phyloP scores from a whole-genome alignment of 2,797 vertebrate species.

The Sandelia bainsii region DNA sequence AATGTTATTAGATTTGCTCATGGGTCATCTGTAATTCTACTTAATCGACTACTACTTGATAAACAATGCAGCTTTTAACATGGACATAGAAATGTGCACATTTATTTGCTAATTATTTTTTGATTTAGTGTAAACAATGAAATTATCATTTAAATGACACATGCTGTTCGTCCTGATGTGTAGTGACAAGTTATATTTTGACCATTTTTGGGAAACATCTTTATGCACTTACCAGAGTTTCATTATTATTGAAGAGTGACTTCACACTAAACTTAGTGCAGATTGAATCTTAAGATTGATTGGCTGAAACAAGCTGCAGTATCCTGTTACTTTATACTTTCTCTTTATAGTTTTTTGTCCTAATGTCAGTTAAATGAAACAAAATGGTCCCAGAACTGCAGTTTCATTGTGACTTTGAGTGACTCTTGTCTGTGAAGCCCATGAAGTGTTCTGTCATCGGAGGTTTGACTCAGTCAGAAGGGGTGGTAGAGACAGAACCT shows the following conservation, averaged over 20 bases:
- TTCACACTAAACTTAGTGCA: background rate
- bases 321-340: background rate
- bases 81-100: too few species aligned
- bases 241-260: background rate
- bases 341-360: background rate
- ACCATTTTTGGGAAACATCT: too few species aligned
- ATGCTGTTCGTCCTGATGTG: too few species aligned
- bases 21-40: background rate
- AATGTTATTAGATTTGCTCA: background rate
- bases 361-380: background rate
- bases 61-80: too few species aligned
- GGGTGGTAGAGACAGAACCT: conserved; percentile 32
- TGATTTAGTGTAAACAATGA: background rate
- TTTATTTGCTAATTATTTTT: background rate
- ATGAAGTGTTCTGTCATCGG: conserved; percentile 25
- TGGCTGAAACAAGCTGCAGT: background rate
- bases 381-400: background rate
- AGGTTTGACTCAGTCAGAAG: conserved; percentile 28
- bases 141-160: background rate
- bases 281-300: background rate
- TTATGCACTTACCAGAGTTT: background rate
- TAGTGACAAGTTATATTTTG: too few species aligned
- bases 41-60: too few species aligned
- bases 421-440: conserved; percentile 38
- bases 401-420: conserved; percentile 58